phyloP scores from a whole-genome alignment of 1,140 invertebrate species.

The Macrobrachium nipponense region DNA sequence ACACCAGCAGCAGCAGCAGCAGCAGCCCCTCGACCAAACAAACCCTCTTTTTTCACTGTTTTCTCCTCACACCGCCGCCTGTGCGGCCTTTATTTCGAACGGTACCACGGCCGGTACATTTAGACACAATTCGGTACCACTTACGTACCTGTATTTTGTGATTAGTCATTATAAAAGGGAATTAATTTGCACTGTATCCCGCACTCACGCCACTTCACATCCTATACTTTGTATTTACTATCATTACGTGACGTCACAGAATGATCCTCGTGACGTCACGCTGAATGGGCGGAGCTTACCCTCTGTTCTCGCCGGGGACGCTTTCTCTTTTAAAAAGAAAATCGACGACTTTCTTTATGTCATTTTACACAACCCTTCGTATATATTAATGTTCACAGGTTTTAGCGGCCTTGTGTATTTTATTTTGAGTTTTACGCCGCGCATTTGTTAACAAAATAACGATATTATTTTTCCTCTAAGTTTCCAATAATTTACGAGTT shows the following conservation, averaged over 20 bases:
- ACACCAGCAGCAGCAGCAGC: background rate
- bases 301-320: background rate
- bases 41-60: slow-evolving; percentile 57
- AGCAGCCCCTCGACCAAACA: slow-evolving; percentile 22
- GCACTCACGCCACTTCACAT: slow-evolving; percentile 73
- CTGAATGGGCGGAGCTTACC: slow-evolving; percentile 50
- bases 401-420: background rate
- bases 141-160: slow-evolving; percentile 70
- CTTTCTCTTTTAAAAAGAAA: slow-evolving; percentile 39
- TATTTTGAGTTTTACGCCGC: background rate
- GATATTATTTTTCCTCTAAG: background rate
- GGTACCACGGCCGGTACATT: slow-evolving; percentile 53
- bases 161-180: slow-evolving; percentile 71
- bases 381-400: too few relatives aligned
- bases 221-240: slow-evolving; percentile 83
- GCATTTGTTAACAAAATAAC: background rate
- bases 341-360: background rate
- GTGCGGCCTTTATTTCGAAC: slow-evolving; percentile 44
- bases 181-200: slow-evolving; percentile 70
- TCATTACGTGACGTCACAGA: slow-evolving; percentile 80
- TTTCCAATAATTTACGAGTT: slow-evolving; percentile 2
- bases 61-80: slow-evolving; percentile 23
- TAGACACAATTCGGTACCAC: slow-evolving; percentile 55
- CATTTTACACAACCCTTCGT: too few relatives aligned
- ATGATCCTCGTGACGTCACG: slow-evolving; percentile 62